Base-by-base conservation (phyloP, 2,113 vertebrate species). In the Haplotaxodon microlepis region DNA sequence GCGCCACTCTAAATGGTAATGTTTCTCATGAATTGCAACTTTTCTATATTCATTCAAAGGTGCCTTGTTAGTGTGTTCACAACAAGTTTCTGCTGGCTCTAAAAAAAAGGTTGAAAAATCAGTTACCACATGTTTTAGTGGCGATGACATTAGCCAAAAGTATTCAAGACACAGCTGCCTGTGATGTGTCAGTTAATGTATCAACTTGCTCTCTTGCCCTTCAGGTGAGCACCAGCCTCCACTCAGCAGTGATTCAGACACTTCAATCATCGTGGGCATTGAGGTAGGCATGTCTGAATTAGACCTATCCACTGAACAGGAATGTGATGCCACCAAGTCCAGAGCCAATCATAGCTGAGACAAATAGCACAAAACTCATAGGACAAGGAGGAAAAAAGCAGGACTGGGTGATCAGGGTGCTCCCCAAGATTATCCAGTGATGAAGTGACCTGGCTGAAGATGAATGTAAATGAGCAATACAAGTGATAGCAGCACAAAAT, bases 191-290 rank as follows among this genome's bases (percentile, higher is more conserved):
- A 31, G 56, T 21, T 71, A 47, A 84, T 54, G 4, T 82, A 14
- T 87, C 2, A 9, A 16, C 27, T 47, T 29, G 31, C 6, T 82
- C 16, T 83, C 6, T 45, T n/a, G 16, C 19, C 34, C 79, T 10
- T 38, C 96, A 99, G 98, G 97, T 96, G 98, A 98, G 81, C 97
- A 97, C 90, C 98, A 98, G 92, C 97, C 97, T 71, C 96, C 97
- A 2, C 93, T 98, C 84, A 98, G 98, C 97, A 99, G 98, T 7
- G 97, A 98, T 87, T 99, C 98, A 1, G 98, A 98, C 94, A 97
- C 97, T 38, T 99, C 98, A 0, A 85, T 98, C 85, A 98, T 98
- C 81, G 95, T 97, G 96, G 97, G 97, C 1, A 94, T 97, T 95
- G 98, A 98, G 73, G 96, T 98, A 21, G 97, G 97, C 93, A 95